Evolutionary conservation across 2,797 vertebrate genomes (phyloP).

Genomic region (Platyrinchus mystaceus): DNA sequence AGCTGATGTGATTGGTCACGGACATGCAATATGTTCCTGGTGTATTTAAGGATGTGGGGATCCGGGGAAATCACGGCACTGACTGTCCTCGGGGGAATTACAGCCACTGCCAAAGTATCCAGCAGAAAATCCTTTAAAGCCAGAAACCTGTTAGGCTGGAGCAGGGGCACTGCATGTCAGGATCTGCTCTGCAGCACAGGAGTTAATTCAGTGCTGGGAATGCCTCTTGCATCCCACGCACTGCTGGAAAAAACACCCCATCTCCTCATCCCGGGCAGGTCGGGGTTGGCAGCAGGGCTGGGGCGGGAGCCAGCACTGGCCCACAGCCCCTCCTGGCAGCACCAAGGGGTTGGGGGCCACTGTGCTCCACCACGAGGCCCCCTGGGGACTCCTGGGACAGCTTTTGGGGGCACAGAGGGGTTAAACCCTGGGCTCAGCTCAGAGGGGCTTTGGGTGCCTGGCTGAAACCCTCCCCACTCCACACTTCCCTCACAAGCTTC

Average conservation of each 20-base stretch:
- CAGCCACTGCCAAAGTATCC: not conserved
- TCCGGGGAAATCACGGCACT: rapidly evolving
- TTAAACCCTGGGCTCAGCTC: not conserved
- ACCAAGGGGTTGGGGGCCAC: not conserved
- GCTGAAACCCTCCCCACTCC: not conserved
- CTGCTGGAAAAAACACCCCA: not conserved
- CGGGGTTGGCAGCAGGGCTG: rapidly evolving
- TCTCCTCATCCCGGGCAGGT: not conserved
- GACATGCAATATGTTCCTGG: not conserved
- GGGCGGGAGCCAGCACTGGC: not conserved
- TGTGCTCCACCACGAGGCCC: rapidly evolving
- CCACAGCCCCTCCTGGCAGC: not conserved
- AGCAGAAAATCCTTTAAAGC: not conserved
- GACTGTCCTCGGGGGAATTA: not conserved
- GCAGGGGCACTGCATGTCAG: not conserved
- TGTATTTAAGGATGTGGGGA: not conserved
- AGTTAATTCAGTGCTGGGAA: not conserved
- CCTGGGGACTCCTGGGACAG: rapidly evolving
- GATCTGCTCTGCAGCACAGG: not conserved
- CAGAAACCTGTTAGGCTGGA: constrained; percentile 4
- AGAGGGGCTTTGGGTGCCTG: not conserved
- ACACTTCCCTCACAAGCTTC: not conserved
- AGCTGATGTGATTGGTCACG: not conserved
- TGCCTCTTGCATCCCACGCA: not conserved
- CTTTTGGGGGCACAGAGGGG: too few species aligned